Percentiles rank a stretch among this genome's conserved stretches.
These are phyloP conservation scores for Papilio glaucus DNA, from an alignment of 1,140 invertebrate species.

Conservation along the genomic window DNA sequence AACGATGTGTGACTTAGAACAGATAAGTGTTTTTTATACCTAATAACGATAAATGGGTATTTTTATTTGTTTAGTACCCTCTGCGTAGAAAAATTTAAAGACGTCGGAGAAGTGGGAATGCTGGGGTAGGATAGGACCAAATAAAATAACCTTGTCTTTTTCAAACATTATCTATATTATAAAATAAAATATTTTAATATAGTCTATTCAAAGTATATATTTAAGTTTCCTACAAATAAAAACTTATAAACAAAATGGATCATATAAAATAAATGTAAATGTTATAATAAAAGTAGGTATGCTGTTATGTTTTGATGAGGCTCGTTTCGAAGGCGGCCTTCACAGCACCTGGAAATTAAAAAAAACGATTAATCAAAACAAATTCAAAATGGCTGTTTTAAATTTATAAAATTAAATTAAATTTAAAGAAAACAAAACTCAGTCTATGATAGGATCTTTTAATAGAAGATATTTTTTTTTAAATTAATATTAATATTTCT, in stretches of 20 bases:
- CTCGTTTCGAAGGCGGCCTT: conserved; percentile 20
- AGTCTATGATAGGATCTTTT: too few species aligned
- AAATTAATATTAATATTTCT: too few species aligned
- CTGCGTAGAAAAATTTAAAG: too few species aligned
- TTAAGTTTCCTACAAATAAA: conserved; percentile 17
- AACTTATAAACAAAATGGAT: conserved; percentile 21
- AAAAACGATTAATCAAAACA: background rate
- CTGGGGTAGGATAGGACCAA: background rate
- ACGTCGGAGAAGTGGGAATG: too few species aligned
- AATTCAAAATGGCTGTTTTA: background rate
- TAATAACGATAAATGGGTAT: too few species aligned
- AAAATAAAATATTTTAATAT: background rate
- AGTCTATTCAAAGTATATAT: conserved; percentile 14
- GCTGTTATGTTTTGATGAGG: background rate
- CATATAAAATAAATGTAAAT: conserved; percentile 14
- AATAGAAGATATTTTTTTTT: too few species aligned
- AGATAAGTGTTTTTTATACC: too few species aligned
- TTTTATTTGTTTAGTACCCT: too few species aligned
- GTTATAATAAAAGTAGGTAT: conserved; percentile 10
- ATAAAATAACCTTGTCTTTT: conserved; percentile 3
- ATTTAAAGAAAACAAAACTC: too few species aligned
- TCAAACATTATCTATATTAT: conserved; percentile 1
- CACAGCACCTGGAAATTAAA: background rate
- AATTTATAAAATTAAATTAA: too few species aligned
- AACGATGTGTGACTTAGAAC: too few species aligned